Percentiles rank a stretch among this genome's conserved stretches.
Evolutionary conservation across 2,113 vertebrate species (phyloP).

Genomic region (Chloebia gouldiae): DNA sequence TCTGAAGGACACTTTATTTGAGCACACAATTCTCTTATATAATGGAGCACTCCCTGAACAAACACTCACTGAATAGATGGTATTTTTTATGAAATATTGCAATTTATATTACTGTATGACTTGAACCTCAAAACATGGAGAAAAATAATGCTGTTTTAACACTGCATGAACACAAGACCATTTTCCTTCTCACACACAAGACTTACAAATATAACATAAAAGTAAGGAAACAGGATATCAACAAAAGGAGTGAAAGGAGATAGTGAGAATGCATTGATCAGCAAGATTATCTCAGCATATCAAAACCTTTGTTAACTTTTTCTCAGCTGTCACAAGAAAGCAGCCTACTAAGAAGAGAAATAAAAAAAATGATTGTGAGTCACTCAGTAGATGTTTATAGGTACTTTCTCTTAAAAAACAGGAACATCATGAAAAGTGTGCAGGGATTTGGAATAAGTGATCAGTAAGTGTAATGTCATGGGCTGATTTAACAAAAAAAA

Average conservation of each 20-base stretch:
- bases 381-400: not conserved
- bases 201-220: not conserved
- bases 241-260: not conserved
- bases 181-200: not conserved
- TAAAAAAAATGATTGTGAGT: not conserved
- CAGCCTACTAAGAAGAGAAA: not conserved
- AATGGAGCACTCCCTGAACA: not conserved
- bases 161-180: not conserved
- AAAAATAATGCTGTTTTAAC: not conserved
- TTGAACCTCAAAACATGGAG: not conserved
- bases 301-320: not conserved
- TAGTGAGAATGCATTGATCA: not conserved
- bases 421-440: not conserved
- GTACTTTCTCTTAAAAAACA: not conserved
- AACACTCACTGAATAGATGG: not conserved
- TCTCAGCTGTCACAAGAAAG: not conserved
- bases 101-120: not conserved
- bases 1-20: not conserved
- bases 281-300: not conserved
- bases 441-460: not conserved
- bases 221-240: not conserved
- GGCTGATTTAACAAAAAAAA: not conserved
- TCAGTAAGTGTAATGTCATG: accelerated
- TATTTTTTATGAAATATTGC: not conserved
- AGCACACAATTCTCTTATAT: not conserved